A percentile compares a stretch with the other conserved stretches of the same genome.
These are phyloP conservation scores for Piprites chloris DNA, from an alignment of 2,113 vertebrate genomes.

Conservation along the genomic window DNA sequence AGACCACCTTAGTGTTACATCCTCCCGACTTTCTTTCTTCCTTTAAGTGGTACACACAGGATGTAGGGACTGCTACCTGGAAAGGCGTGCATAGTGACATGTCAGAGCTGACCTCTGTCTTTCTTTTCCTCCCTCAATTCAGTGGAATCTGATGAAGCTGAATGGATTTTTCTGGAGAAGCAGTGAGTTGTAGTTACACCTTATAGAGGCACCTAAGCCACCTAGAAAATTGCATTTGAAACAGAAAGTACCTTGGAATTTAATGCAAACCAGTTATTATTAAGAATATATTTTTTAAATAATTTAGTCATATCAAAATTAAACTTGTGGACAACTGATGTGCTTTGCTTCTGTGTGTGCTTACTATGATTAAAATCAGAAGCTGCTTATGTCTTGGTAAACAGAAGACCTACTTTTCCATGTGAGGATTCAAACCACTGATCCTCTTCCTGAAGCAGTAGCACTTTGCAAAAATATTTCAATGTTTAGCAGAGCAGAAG, in stretches of 20 bases:
- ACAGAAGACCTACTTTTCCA: neutral
- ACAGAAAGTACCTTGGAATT: neutral
- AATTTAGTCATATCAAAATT: neutral
- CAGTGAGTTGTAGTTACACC: neutral
- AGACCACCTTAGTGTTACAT: neutral
- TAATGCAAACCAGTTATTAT: neutral
- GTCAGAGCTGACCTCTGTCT: neutral
- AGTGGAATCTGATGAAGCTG: neutral
- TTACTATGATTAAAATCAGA: neutral
- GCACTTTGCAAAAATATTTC: neutral
- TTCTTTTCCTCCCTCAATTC: neutral
- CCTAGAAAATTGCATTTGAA: neutral
- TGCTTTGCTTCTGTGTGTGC: neutral
- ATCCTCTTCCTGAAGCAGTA: neutral
- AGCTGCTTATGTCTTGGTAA: neutral
- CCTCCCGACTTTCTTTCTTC: neutral
- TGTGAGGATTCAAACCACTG: neutral
- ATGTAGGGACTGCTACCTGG: neutral
- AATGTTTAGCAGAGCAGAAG: neutral
- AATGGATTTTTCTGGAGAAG: neutral
- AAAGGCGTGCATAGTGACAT: accelerated
- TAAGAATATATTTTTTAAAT: neutral
- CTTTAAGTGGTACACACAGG: neutral
- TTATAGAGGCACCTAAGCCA: neutral
- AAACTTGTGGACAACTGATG: neutral